Conservation (phyloP, 37 sponge, comb jelly and placozoan species). For the Beroe forskalii region DNA sequence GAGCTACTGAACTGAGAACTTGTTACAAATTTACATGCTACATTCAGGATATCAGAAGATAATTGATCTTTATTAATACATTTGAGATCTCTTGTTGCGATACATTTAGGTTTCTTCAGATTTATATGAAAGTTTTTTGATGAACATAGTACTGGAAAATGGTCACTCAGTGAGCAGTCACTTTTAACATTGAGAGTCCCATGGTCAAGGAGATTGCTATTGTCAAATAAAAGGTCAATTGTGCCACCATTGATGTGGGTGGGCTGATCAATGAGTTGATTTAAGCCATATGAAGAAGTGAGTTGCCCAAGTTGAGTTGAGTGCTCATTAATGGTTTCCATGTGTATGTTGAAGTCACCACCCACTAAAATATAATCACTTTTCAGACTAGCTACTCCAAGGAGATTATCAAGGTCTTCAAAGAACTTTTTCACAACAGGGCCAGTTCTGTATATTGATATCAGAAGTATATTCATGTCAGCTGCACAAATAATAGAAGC, state of each 20-base stretch:
- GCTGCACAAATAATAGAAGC: background rate
- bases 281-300: background rate
- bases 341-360: background rate
- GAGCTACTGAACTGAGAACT: too few species aligned
- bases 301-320: background rate
- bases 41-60: too few species aligned
- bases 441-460: background rate
- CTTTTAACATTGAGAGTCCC: too few species aligned
- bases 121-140: too few species aligned
- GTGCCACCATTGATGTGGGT: background rate
- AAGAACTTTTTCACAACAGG: background rate
- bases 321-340: background rate
- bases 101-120: too few species aligned
- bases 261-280: background rate
- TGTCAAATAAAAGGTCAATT: background rate
- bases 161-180: too few species aligned
- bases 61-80: too few species aligned
- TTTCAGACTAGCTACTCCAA: background rate
- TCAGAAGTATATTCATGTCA: background rate
- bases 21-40: too few species aligned
- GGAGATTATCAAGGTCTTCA: background rate
- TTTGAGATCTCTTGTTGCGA: too few species aligned
- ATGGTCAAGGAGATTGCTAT: too few species aligned
- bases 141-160: too few species aligned
- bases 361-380: background rate